Evolutionary conservation across 2,888 invertebrate genomes (phyloP).

Genomic region (Lasiommata megera): DNA sequence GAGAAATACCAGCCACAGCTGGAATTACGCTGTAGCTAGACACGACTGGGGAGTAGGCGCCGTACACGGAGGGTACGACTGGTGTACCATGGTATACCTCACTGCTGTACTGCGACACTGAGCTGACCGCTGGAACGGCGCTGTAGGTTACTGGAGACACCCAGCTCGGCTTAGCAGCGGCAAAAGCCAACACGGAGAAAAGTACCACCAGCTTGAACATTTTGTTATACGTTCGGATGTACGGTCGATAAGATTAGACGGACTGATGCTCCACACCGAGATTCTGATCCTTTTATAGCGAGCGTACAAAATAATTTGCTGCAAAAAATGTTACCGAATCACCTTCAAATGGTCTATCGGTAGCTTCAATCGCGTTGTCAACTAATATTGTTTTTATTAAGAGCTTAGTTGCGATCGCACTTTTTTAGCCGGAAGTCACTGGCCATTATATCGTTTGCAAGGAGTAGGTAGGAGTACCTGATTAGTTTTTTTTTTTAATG

Average conservation of each 20-base stretch:
- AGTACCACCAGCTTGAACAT: slow-evolving; percentile 82
- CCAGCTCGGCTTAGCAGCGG: slow-evolving; percentile 73
- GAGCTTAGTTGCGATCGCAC: slow-evolving; percentile 8
- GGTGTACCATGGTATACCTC: slow-evolving; percentile 52
- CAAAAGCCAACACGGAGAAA: slow-evolving; percentile 81
- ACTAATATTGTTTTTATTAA: slow-evolving; percentile 31
- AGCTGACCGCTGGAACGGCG: slow-evolving; percentile 43
- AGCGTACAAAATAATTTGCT: slow-evolving; percentile 13
- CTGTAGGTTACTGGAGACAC: slow-evolving; percentile 53
- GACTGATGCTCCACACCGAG: slow-evolving; percentile 58
- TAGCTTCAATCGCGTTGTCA: slow-evolving; percentile 21
- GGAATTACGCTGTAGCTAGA: slow-evolving; percentile 39
- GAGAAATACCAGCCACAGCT: slow-evolving; percentile 42
- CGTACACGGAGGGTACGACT: slow-evolving; percentile 44
- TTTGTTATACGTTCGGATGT: slow-evolving; percentile 70
- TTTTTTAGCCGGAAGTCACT: slow-evolving; percentile 31
- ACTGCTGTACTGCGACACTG: slow-evolving; percentile 47
- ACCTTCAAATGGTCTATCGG: slow-evolving; percentile 54
- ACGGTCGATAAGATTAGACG: slow-evolving; percentile 55
- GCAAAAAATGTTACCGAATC: slow-evolving; percentile 53
- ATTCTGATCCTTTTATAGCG: slow-evolving; percentile 63
- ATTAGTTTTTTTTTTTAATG: not conserved
- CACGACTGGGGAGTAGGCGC: slow-evolving; percentile 39
- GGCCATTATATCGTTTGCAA: slow-evolving; percentile 21
- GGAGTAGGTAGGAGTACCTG: slow-evolving; percentile 8